Evolutionary conservation across 2,888 invertebrate species (phyloP).

Genomic region (Caenorhabditis macrosperma): DNA sequence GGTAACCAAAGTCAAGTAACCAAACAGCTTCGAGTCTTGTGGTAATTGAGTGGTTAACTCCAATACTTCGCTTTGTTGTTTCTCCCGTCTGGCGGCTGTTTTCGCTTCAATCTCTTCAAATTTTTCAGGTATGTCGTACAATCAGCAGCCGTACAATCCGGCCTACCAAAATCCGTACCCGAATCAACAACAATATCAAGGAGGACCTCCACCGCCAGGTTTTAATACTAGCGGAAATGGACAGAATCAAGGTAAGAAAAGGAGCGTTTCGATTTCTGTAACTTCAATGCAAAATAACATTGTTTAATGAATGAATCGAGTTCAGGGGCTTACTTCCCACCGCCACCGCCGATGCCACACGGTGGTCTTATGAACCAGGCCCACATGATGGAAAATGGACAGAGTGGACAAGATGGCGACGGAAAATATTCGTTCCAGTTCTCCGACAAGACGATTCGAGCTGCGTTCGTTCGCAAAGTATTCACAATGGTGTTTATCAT

Average conservation of each 20-base stretch:
- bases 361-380: slow-evolving; percentile 41
- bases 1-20: slow-evolving; percentile 2
- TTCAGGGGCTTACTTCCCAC: slow-evolving; percentile 37
- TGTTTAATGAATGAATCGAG: too few species aligned
- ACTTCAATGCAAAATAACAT: too few species aligned
- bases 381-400: slow-evolving; percentile 42
- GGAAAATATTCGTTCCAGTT: slow-evolving; percentile 68
- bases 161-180: slow-evolving; percentile 64
- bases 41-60: slow-evolving; percentile 9
- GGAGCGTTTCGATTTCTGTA: not conserved
- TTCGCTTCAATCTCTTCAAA: not conserved
- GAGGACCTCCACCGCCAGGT: slow-evolving; percentile 55
- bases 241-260: slow-evolving; percentile 34
- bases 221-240: slow-evolving; percentile 28
- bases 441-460: slow-evolving; percentile 75
- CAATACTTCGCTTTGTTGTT: not conserved
- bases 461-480: slow-evolving; percentile 77
- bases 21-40: not conserved
- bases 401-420: slow-evolving; percentile 44
- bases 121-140: slow-evolving; percentile 62
- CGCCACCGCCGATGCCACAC: slow-evolving; percentile 64
- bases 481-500: slow-evolving; percentile 77
- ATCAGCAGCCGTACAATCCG: slow-evolving; percentile 69
- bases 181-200: slow-evolving; percentile 44
- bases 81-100: not conserved